A percentile compares a stretch with the other conserved stretches of the same genome.
These are phyloP conservation scores for Limonius californicus DNA, from an alignment of 1,140 invertebrate genomes.

Conservation along the genomic window DNA sequence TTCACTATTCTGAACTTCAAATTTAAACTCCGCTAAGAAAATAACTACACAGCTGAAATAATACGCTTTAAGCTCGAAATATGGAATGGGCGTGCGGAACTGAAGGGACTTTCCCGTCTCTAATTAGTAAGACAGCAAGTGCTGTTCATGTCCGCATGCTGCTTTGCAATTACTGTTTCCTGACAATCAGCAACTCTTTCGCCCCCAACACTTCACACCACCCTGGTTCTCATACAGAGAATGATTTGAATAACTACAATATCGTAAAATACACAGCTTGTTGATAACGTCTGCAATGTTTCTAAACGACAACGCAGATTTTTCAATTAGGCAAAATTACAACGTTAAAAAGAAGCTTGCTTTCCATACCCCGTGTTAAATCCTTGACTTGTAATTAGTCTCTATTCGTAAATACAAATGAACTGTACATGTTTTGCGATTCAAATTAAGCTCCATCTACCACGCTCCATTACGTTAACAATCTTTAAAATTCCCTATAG, in stretches of 20 bases:
- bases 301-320: too few species aligned
- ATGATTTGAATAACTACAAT: neutral
- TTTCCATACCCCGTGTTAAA: too few species aligned
- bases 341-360: too few species aligned
- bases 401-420: too few species aligned
- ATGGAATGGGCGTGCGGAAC: neutral
- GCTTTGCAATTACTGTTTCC: slow-evolving; percentile 25
- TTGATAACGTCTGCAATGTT: too few species aligned
- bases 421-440: too few species aligned
- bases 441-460: too few species aligned
- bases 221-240: neutral
- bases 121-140: slow-evolving; percentile 31
- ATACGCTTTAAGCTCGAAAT: neutral
- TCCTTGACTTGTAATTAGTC: too few species aligned
- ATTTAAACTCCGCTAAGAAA: neutral
- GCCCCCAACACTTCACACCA: slow-evolving; percentile 5
- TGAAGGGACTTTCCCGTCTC: slow-evolving; percentile 21
- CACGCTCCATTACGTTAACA: too few species aligned
- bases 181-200: slow-evolving; percentile 13
- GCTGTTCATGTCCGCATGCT: slow-evolving; percentile 26
- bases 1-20: neutral
- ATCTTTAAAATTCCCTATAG: too few species aligned
- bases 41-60: slow-evolving; percentile 2
- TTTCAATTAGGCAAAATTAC: too few species aligned
- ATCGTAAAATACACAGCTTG: too few species aligned